phyloP scores from a whole-genome alignment of 2,113 vertebrate species.

The Spilogale gracilis region DNA sequence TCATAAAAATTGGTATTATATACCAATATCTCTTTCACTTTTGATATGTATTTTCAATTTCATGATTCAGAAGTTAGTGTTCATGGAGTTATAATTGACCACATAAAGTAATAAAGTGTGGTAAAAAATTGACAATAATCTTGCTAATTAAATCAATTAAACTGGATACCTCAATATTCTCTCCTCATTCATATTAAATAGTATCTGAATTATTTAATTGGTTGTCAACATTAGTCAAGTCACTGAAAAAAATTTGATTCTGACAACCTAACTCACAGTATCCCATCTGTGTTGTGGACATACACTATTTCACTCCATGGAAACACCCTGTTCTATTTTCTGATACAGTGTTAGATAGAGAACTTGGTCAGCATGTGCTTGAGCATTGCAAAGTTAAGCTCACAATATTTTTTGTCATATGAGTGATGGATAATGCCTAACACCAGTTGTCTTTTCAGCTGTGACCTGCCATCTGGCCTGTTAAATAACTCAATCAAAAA shows the following conservation, averaged over 20 bases:
- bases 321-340: constrained; percentile 58
- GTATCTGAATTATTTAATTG: constrained; percentile 33
- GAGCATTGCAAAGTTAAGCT: neutral
- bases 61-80: constrained; percentile 33
- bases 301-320: neutral
- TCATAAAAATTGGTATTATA: neutral
- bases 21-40: neutral
- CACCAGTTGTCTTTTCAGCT: constrained; percentile 73
- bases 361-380: constrained; percentile 35
- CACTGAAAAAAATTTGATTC: constrained; percentile 7
- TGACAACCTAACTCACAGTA: neutral
- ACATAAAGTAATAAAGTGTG: constrained; percentile 29
- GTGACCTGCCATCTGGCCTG: constrained; percentile 67
- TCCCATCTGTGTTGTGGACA: neutral
- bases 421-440: constrained; percentile 57
- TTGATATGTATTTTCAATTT: neutral
- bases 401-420: constrained; percentile 27
- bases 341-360: constrained; percentile 1
- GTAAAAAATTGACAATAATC: constrained; percentile 41
- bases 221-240: constrained; percentile 19
- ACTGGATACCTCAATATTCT: neutral
- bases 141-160: constrained; percentile 67
- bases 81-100: constrained; percentile 4
- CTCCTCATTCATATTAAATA: constrained; percentile 58
- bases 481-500: constrained; percentile 71